Evolutionary conservation across 2,797 vertebrate genomes (phyloP).

Genomic region (Zalophus californianus): DNA sequence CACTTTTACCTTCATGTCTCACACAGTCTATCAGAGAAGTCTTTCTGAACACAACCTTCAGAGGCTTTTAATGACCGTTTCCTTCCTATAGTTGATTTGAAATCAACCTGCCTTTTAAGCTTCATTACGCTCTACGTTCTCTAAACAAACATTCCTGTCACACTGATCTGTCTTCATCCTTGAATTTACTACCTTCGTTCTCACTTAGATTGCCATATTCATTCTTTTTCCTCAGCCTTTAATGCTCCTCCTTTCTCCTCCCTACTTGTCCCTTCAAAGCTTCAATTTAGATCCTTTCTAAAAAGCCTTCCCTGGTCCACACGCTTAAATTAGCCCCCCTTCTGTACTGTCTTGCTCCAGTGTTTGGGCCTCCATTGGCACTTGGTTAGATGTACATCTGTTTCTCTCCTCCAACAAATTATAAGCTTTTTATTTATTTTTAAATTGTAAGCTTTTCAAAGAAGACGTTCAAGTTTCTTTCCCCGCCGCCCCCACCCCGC

Average conservation of each 20-base stretch:
- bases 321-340: not conserved
- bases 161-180: not conserved
- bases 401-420: not conserved
- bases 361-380: not conserved
- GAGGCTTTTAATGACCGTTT: not conserved
- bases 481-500: accelerated
- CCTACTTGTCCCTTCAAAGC: not conserved
- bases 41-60: not conserved
- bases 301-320: not conserved
- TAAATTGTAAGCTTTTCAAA: not conserved
- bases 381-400: not conserved
- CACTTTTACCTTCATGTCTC: not conserved
- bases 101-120: not conserved
- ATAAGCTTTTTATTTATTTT: not conserved
- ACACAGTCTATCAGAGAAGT: not conserved
- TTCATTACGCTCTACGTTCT: not conserved
- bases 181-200: not conserved
- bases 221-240: not conserved
- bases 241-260: not conserved
- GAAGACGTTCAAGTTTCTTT: not conserved
- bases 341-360: not conserved
- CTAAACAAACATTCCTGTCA: not conserved
- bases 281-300: not conserved
- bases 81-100: not conserved
- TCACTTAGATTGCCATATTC: not conserved